Evolutionary conservation across 2,113 vertebrate genomes (phyloP), one percentile per base, ranked within the genome.

Genomic region (Henicopernis longicauda): DNA sequence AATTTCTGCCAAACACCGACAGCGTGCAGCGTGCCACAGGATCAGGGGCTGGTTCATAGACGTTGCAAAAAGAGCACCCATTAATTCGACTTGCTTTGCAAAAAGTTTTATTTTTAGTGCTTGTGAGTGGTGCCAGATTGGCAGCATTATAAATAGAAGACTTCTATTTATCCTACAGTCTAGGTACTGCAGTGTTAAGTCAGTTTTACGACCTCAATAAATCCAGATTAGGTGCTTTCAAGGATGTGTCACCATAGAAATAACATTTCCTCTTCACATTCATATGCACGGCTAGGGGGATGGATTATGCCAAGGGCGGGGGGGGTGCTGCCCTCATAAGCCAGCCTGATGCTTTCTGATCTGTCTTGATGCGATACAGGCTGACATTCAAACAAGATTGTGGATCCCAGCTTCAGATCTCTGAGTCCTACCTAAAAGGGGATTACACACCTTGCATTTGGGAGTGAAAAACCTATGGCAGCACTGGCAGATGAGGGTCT

Each of bases 131-230:
- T 66, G 92, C 89, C 92, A 78, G 96, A 93, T 93, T 91, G 95
- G 90, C 94, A 94, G 61, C 36, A 11, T 70, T 96, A 97, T 95
- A 96, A 97, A 97, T 94, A 96, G 96, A 84, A 90, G 86, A 9
- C 49, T 91, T 31, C 59, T 90, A 81, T 95, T 97, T 92, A 95
- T 93, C 90, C 93, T 63, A 7, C 85, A 58, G 94, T 77, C 92
- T 82, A 25, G 73, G 88, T 42, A 86, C 22, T 0, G 6, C 86
- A 17, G n/a, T 7, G 73, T 91, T 91, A 77, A 96, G 89, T 82
- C 95, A 93, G 62, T 67, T 88, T 89, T 63, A 93, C 4, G 78
- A 95, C 95, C 96, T 95, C 80, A 87, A 91, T 96, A 96, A 95
- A 93, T 96, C 89, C 95, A 91, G 90, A 93, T 93, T 67, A 93